Conservation (phyloP, 1,140 invertebrate genomes). For the Mactra quadrangularis region DNA sequence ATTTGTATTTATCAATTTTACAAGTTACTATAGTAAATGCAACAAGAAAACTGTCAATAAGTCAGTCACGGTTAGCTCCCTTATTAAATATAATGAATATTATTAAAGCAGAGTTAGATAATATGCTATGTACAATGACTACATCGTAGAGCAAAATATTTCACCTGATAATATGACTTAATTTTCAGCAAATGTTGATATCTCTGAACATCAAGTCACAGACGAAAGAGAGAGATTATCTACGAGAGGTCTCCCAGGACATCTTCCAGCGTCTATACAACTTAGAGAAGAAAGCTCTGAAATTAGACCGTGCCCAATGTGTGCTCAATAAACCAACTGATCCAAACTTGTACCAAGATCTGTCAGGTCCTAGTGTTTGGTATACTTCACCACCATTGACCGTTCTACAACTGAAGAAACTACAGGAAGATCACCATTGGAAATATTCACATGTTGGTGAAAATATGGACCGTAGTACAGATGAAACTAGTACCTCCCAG, state of each 20-base stretch:
- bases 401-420: neutral
- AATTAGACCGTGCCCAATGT: slow-evolving; percentile 16
- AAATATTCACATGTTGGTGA: neutral
- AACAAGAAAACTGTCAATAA: too few species aligned
- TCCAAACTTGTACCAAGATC: slow-evolving; percentile 30
- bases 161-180: too few species aligned
- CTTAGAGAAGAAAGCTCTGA: slow-evolving; percentile 27
- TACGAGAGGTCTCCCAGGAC: slow-evolving; percentile 1
- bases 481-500: too few species aligned
- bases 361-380: slow-evolving; percentile 26
- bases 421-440: slow-evolving; percentile 11
- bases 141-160: too few species aligned
- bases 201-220: slow-evolving; percentile 11
- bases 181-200: slow-evolving; percentile 23
- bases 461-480: too few species aligned
- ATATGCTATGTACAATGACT: too few species aligned
- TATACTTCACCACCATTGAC: slow-evolving; percentile 27
- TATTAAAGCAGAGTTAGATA: too few species aligned
- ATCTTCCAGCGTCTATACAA: slow-evolving; percentile 2
- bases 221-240: slow-evolving; percentile 12
- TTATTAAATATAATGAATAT: too few species aligned
- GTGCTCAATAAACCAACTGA: neutral
- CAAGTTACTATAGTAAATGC: too few species aligned
- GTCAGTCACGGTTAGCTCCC: too few species aligned
- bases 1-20: too few species aligned